phyloP scores from a whole-genome alignment of 2,113 vertebrate genomes.

The Muntiacus muntjak region DNA sequence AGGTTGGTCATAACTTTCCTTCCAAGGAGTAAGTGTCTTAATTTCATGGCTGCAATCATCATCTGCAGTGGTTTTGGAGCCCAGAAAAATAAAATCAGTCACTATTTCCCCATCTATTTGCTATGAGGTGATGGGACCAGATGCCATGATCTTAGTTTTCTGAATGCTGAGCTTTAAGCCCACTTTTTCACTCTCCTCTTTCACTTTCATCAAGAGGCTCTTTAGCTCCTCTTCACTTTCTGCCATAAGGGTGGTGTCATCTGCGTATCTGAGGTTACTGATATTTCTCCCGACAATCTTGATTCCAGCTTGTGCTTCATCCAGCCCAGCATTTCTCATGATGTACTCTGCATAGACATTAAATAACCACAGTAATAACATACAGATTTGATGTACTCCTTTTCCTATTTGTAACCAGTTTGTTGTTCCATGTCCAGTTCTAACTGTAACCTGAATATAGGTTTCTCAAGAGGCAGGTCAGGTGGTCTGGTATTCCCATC shows the following conservation, averaged over 20 bases:
- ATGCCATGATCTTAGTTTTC: background rate
- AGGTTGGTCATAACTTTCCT: background rate
- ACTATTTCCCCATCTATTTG: background rate
- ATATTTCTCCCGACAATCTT: background rate
- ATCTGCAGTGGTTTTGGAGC: background rate
- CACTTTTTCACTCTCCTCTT: background rate
- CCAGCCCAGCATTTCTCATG: background rate
- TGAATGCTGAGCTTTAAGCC: background rate
- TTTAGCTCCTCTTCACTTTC: background rate
- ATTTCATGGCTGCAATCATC: background rate
- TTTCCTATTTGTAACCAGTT: background rate
- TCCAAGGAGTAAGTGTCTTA: background rate
- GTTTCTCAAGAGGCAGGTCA: background rate
- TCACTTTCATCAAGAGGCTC: background rate
- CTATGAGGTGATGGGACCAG: too few relatives aligned
- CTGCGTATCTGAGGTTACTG: background rate
- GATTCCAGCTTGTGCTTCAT: background rate
- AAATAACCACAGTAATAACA: background rate
- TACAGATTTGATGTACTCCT: background rate
- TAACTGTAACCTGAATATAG: background rate
- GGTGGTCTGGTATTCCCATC: background rate
- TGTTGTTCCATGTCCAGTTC: background rate
- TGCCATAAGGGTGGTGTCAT: background rate
- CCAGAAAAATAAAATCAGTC: accelerated
- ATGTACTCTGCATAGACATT: background rate